Evolutionary conservation across 2,113 vertebrate species (phyloP), one percentile per base, ranked within the genome.

Genomic region (Lycaon pictus): DNA sequence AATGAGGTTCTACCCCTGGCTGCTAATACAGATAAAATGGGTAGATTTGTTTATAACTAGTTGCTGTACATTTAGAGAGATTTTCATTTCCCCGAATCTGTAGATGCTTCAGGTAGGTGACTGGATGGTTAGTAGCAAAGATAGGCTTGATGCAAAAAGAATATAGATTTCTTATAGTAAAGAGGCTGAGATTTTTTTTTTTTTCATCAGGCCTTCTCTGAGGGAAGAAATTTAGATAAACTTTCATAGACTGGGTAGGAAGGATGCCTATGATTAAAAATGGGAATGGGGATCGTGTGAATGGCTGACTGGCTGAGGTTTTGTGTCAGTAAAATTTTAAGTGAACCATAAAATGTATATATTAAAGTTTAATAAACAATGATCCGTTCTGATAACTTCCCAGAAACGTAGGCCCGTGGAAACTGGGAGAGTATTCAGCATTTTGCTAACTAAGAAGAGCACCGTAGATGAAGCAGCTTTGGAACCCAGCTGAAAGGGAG

Each of bases 21-120:
- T 87, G 19, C n/a, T 22, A 5, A 22, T 48, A 65, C 43, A 83
- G 82, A 74, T 81, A 67, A 91, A 93, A 67, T 60, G 51, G 22
- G 72, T 96, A 37, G n/a, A 43, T 43, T 27, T 67, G 11, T 83
- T 86, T 92, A 29, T 93, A 96, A 72, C 58, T 89, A 29, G 60
- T 80, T 95, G 48, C 29, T 32, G 15, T 56, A 89, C 43, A 65
- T 96, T 94, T 92, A 79, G 56, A 65, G 19, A 89, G 91, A 72
- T 60, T 93, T 93, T 94, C 48, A 72, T 86, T 93, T 97, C 67
- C 20, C 25, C 80, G 79, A 74, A 95, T 27, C 48, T 89, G 71
- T 43, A 71, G 82, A 63, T 55, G 27, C 43, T 90, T 94, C 76
- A 84, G 62, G 17, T 87, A 56, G 48, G 56, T 90, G 51, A 67